Evolutionary conservation across 2,113 vertebrate species (phyloP).

Genomic region (Prochilodus magdalenae): DNA sequence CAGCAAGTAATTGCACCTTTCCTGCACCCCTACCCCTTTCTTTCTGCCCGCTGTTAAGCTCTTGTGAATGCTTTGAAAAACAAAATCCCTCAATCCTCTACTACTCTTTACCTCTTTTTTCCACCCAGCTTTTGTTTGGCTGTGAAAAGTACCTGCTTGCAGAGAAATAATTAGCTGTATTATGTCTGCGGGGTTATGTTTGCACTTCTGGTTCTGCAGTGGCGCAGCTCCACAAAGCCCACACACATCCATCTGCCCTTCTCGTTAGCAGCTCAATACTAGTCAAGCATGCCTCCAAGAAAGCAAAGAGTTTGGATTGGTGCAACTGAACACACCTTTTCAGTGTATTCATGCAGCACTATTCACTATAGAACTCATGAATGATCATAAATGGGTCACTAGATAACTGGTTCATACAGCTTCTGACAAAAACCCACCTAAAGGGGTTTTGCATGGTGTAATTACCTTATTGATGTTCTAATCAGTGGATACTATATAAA

Average conservation of each 20-base stretch:
- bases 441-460: no score
- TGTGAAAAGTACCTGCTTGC: slow-evolving; percentile 61
- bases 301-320: background rate
- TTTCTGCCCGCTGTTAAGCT: slow-evolving; percentile 63
- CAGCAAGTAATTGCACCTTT: slow-evolving; percentile 75
- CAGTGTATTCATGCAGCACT: slow-evolving; percentile 26
- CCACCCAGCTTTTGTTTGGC: slow-evolving; percentile 61
- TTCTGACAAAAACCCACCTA: no score
- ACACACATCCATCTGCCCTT: slow-evolving; percentile 24
- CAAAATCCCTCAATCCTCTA: slow-evolving; percentile 68
- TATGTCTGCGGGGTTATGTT: slow-evolving; percentile 56
- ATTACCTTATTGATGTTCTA: no score
- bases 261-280: slow-evolving; percentile 30
- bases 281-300: slow-evolving; percentile 20
- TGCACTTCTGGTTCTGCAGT: slow-evolving; percentile 52
- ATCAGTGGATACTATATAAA: no score
- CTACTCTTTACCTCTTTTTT: slow-evolving; percentile 50
- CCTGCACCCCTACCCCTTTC: slow-evolving; percentile 50
- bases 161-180: slow-evolving; percentile 68
- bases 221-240: slow-evolving; percentile 34
- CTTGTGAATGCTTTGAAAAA: slow-evolving; percentile 66
- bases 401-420: background rate
- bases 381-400: background rate
- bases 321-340: slow-evolving; percentile 22
- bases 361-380: background rate